Base-by-base conservation (phyloP, 2,113 vertebrate genomes). In the Morone saxatilis region DNA sequence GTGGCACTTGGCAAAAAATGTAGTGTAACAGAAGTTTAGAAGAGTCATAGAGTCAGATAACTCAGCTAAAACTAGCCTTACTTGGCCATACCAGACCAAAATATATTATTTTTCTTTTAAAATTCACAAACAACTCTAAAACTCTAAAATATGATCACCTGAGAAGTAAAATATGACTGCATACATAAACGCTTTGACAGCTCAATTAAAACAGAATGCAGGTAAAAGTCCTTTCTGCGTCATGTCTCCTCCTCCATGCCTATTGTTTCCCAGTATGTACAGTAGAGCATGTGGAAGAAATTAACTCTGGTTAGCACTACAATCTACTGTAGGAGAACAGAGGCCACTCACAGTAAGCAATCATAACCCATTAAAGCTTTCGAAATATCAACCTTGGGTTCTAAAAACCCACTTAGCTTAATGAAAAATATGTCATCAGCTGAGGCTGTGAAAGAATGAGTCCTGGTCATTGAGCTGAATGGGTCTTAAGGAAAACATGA, bases 401-500 rank as follows among this genome's bases (percentile, higher is more conserved):
- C 91, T 78, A 90, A 91, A 91, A 92, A 88, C 79, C 85, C 88
- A 89, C 91, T 94, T 86, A 86, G 87, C 77, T 85, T 81, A 92
- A 93, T 91, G 86, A 91, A 92, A 93, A 86, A 67, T 50, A 66
- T 31, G 82, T 92, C 79, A 71, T 68, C 69, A 51, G 63, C 76
- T 11, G 65, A 80, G 53, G 76, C 54, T 48, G 78, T 54, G 84
- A 78, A 83, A 77, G 85, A 79, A 54, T 53, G 61, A 80, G 70
- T 68, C 63, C 31, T 19, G 38, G 76, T 74, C 83, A 78, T 78
- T 84, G 85, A 88, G 84, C 81, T 54, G 74, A 81, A 78, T 9
- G 76, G 69, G 79, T 61, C 41, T 59, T 65, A 61, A 87, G 19
- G 84, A 88, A 89, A 85, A 75, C 84, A 83, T 68, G 78, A 87